Evolutionary conservation across 2,797 vertebrate species (phyloP).

Genomic region (Psittacula derbiana): DNA sequence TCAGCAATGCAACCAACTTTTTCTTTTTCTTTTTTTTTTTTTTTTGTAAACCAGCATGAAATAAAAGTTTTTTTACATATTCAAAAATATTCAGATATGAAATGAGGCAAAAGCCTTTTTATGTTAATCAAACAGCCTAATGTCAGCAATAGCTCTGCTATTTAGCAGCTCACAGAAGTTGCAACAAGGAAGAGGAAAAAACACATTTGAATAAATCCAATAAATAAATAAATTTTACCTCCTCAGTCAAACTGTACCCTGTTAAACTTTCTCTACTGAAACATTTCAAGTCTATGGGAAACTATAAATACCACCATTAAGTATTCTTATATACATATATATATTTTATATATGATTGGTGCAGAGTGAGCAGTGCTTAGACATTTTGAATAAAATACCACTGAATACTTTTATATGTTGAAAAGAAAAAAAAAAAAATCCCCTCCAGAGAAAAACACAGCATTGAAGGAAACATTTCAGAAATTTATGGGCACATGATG

Average conservation of each 20-base stretch:
- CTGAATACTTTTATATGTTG: not conserved
- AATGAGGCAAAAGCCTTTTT: not conserved
- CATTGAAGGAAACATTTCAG: not conserved
- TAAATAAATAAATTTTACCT: not conserved
- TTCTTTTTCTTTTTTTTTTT: not conserved
- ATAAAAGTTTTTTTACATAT: not conserved
- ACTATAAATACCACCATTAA: not conserved
- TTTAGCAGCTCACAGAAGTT: not conserved
- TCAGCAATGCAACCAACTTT: not conserved
- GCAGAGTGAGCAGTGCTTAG: not conserved
- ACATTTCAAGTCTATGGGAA: not conserved
- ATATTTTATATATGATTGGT: not conserved
- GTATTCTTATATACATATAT: not conserved
- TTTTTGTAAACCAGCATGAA: not conserved
- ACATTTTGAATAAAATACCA: not conserved
- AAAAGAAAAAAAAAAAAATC: not conserved
- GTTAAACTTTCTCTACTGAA: not conserved
- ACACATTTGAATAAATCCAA: not conserved
- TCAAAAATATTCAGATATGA: not conserved
- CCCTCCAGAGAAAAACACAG: not conserved
- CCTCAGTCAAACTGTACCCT: not conserved
- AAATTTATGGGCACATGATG: not conserved
- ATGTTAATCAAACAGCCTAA: not conserved
- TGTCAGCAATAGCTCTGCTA: not conserved
- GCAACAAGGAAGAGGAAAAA: not conserved